Evolutionary conservation across 2,888 invertebrate species (phyloP).

Genomic region (Acleris cristana): DNA sequence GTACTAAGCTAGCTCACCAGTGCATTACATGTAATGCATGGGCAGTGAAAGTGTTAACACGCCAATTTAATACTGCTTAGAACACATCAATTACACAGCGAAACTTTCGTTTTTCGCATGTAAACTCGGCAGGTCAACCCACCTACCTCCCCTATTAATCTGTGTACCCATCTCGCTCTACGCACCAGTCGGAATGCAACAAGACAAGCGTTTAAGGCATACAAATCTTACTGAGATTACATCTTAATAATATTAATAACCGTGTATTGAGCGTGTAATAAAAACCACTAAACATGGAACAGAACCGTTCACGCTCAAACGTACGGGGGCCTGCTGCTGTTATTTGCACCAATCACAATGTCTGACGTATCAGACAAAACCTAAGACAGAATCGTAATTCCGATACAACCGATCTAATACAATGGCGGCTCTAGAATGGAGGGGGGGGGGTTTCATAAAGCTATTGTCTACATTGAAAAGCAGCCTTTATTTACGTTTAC

Average conservation of each 20-base stretch:
- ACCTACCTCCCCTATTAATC: neutral
- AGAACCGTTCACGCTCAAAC: constrained; percentile 52
- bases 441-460: too few species aligned
- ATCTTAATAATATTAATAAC: constrained; percentile 55
- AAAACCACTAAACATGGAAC: constrained; percentile 20
- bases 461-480: too few species aligned
- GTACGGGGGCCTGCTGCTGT: constrained; percentile 45
- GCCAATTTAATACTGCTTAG: too few species aligned
- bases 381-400: too few species aligned
- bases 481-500: too few species aligned
- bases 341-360: constrained; percentile 19
- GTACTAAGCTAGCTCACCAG: too few species aligned
- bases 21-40: too few species aligned
- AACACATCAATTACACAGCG: too few species aligned
- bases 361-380: too few species aligned
- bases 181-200: constrained; percentile 82
- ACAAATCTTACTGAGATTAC: constrained; percentile 76
- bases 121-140: constrained; percentile 17
- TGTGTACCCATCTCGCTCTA: constrained; percentile 30
- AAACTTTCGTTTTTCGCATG: neutral
- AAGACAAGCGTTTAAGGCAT: constrained; percentile 78
- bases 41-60: too few species aligned
- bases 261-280: constrained; percentile 46
- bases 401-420: constrained; percentile 17
- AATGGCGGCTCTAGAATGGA: too few species aligned